Evolutionary conservation across 2,113 vertebrate genomes (phyloP).

Genomic region (Cyprinodon brontotheroides): DNA sequence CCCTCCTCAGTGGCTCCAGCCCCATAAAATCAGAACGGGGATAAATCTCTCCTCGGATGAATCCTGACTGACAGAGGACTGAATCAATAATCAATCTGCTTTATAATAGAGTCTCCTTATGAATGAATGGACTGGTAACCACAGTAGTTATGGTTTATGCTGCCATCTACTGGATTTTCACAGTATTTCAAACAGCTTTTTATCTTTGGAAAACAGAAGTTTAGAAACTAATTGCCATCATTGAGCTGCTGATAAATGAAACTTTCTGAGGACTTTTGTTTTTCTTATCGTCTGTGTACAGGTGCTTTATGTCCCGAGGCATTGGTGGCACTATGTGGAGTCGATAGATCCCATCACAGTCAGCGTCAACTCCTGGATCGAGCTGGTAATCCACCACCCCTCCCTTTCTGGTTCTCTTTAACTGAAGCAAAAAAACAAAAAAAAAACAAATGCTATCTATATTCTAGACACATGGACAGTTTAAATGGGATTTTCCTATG

Average conservation of each 20-base stretch:
- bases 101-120: slow-evolving; percentile 39
- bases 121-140: slow-evolving; percentile 6
- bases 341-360: slow-evolving; percentile 90
- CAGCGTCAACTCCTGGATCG: slow-evolving; percentile 96
- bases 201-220: neutral
- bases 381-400: slow-evolving; percentile 81
- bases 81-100: slow-evolving; percentile 41
- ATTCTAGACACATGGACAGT: neutral
- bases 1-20: neutral
- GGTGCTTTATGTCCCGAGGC: slow-evolving; percentile 93
- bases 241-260: neutral
- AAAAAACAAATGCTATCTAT: neutral
- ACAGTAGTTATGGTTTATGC: slow-evolving; percentile 23
- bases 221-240: neutral
- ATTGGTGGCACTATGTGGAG: slow-evolving; percentile 99
- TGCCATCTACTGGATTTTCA: slow-evolving; percentile 62
- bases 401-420: neutral
- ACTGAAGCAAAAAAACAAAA: neutral
- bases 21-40: slow-evolving; percentile 33
- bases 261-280: neutral
- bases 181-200: neutral
- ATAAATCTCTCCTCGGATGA: slow-evolving; percentile 33
- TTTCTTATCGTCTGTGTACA: slow-evolving; percentile 57
- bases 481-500: neutral
- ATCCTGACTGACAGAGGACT: slow-evolving; percentile 16